Evolutionary conservation across 1,140 invertebrate species (phyloP).

Genomic region (Philaenus spumarius): DNA sequence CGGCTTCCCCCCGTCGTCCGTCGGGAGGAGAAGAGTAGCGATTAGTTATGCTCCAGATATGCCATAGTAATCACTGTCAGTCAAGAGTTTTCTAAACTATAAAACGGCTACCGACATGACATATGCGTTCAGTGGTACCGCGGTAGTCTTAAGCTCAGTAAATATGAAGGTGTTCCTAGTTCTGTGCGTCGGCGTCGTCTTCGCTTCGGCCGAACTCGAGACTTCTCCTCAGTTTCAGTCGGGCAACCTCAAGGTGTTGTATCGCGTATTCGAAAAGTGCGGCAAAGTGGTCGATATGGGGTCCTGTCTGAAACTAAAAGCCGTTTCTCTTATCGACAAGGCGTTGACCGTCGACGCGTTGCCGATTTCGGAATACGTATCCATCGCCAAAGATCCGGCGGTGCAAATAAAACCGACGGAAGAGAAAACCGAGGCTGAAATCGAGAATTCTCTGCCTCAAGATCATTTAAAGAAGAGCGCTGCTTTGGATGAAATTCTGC

Average conservation of each 20-base stretch:
- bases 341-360: constrained; percentile 50
- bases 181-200: background rate
- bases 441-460: constrained; percentile 62
- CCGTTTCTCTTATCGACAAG: constrained; percentile 62
- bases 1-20: too few relatives aligned
- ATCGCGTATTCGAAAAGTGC: constrained; percentile 65
- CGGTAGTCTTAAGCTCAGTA: too few relatives aligned
- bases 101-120: too few relatives aligned
- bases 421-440: constrained; percentile 45
- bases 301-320: constrained; percentile 67
- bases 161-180: too few relatives aligned
- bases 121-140: too few relatives aligned
- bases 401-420: constrained; percentile 28
- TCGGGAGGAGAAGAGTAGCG: constrained; percentile 4
- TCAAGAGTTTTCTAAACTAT: too few relatives aligned
- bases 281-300: constrained; percentile 49
- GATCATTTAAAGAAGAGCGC: constrained; percentile 60
- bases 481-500: constrained; percentile 61
- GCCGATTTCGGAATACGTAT: constrained; percentile 58
- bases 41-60: constrained; percentile 14
- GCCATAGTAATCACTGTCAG: background rate
- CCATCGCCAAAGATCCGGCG: constrained; percentile 47
- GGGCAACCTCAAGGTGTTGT: constrained; percentile 36
- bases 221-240: too few relatives aligned
- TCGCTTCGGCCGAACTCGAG: background rate